phyloP scores from a whole-genome alignment of 2,113 vertebrate species.

The Protomyctophum bolini region DNA sequence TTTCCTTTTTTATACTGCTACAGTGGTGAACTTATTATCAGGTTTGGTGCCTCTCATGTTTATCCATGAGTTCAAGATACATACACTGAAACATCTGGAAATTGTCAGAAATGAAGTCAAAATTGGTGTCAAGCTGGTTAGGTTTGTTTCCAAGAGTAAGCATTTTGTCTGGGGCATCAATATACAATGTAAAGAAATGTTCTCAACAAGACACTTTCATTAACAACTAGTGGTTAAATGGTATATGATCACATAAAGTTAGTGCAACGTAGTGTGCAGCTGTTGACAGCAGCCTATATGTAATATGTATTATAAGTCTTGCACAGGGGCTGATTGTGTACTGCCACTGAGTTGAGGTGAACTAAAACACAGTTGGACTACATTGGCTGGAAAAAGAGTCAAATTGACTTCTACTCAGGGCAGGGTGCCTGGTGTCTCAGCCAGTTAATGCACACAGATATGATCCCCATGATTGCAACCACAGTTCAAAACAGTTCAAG shows the following conservation, averaged over 20 bases:
- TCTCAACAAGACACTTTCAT: slow-evolving; percentile 48
- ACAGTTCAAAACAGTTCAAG: no score
- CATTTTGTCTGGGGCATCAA: slow-evolving; percentile 47
- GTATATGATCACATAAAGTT: slow-evolving; percentile 54
- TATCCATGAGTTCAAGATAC: slow-evolving; percentile 35
- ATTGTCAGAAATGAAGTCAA: slow-evolving; percentile 76
- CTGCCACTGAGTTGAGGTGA: slow-evolving; percentile 51
- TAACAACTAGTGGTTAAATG: slow-evolving; percentile 53
- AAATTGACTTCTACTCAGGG: slow-evolving; percentile 9
- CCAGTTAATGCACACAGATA: no score
- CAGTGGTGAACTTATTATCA: no score
- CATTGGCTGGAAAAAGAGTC: slow-evolving; percentile 14
- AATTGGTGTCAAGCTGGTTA: slow-evolving; percentile 70
- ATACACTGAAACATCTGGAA: slow-evolving; percentile 75
- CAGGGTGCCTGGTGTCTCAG: no score
- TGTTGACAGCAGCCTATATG: slow-evolving; percentile 66
- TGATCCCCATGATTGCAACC: no score
- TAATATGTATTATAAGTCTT: slow-evolving; percentile 48
- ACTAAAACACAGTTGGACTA: slow-evolving; percentile 35
- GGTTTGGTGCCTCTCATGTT: not conserved
- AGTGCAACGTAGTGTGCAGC: slow-evolving; percentile 55
- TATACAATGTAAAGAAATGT: slow-evolving; percentile 35
- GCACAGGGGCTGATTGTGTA: slow-evolving; percentile 48
- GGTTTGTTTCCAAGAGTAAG: slow-evolving; percentile 67
- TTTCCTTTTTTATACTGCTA: no score